A percentile compares a stretch with the other conserved stretches of the same genome.
Conservation (phyloP, 2,113 vertebrate genomes). For the Dromiciops gliroides region DNA sequence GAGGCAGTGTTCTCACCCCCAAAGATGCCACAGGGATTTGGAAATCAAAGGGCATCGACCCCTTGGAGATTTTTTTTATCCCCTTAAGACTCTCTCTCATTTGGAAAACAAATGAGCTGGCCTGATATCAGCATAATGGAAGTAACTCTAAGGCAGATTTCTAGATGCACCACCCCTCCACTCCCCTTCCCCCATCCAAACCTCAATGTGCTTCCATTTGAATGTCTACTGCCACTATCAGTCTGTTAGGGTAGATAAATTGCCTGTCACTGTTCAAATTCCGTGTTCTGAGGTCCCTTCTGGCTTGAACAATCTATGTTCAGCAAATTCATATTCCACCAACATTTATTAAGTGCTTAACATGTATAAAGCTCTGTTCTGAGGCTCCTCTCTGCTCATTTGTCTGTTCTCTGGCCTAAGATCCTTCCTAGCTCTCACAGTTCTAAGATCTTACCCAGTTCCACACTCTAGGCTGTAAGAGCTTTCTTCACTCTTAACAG, state of each 20-base stretch:
- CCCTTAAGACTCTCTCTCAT: neutral
- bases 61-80: neutral
- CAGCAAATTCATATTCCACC: neutral
- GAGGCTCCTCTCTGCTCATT: neutral
- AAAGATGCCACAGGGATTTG: neutral
- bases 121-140: neutral
- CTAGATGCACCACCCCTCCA: neutral
- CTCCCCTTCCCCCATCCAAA: neutral
- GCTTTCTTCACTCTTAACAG: neutral
- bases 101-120: neutral
- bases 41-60: neutral
- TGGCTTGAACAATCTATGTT: neutral
- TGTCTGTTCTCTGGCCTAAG: neutral
- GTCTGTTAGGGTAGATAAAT: neutral
- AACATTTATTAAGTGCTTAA: neutral
- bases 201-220: neutral
- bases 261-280: neutral
- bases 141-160: neutral
- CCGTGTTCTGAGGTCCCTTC: neutral
- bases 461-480: neutral
- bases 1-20: neutral
- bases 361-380: neutral
- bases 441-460: neutral
- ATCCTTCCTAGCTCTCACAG: neutral
- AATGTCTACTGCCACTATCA: neutral